phyloP scores from a whole-genome alignment of 1,140 invertebrate genomes.

The Pantala flavescens region DNA sequence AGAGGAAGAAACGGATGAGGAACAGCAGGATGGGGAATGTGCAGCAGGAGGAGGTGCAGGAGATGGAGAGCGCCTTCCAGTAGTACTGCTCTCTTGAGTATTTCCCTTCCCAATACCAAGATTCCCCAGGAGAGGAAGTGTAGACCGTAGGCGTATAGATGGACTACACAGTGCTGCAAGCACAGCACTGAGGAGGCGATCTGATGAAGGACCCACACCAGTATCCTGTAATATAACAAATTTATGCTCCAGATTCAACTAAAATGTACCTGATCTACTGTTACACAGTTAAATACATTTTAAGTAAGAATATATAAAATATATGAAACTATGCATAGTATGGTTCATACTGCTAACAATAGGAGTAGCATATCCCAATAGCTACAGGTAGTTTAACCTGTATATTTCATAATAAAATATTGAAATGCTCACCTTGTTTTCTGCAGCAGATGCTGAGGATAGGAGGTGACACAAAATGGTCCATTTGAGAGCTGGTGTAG shows the following conservation, averaged over 20 bases:
- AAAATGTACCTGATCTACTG: too few species aligned
- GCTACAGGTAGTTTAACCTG: too few species aligned
- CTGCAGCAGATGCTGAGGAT: conserved; percentile 34
- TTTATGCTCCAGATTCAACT: not conserved
- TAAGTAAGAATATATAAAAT: too few species aligned
- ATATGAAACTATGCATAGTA: too few species aligned
- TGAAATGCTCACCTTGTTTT: too few species aligned
- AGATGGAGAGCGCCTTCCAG: conserved; percentile 10
- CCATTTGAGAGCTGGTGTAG: conserved; percentile 87
- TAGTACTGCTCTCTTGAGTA: conserved; percentile 27
- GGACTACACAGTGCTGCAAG: conserved; percentile 70
- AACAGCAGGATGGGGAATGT: conserved; percentile 17
- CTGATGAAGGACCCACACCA: conserved; percentile 29
- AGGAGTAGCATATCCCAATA: too few species aligned
- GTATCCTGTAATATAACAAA: not conserved
- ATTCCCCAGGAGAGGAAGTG: conserved; percentile 57
- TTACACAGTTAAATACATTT: too few species aligned
- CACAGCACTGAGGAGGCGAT: conserved; percentile 67
- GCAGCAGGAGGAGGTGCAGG: conserved; percentile 14
- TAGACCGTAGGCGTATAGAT: conserved; percentile 61
- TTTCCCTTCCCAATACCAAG: conserved; percentile 39
- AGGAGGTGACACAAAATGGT: conserved; percentile 78
- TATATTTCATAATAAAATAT: too few species aligned
- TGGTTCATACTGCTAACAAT: too few species aligned
- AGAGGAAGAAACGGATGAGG: not conserved